phyloP scores from a whole-genome alignment of 2,797 vertebrate genomes.

The Chelon auratus region DNA sequence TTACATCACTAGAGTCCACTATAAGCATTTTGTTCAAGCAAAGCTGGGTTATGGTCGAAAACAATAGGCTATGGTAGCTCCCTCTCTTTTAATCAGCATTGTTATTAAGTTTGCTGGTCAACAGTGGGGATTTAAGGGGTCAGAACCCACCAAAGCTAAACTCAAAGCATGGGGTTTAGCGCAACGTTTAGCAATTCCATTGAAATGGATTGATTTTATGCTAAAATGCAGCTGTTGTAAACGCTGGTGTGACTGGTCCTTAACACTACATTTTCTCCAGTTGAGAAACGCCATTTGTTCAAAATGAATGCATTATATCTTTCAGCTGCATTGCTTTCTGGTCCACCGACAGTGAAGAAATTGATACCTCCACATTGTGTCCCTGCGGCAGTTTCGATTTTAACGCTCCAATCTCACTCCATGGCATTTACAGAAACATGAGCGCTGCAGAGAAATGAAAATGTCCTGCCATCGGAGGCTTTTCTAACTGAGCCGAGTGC shows the following conservation, averaged over 20 bases:
- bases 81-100: background rate
- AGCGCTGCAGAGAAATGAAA: conserved; percentile 8
- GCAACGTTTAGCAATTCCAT: background rate
- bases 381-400: conserved; percentile 4
- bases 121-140: background rate
- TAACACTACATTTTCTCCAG: background rate
- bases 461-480: conserved; percentile 11
- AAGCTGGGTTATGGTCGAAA: too few species aligned
- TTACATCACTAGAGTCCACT: too few species aligned
- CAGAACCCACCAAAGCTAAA: background rate
- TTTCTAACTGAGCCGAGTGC: background rate
- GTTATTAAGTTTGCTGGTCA: background rate
- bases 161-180: background rate
- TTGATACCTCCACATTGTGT: background rate
- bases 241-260: background rate
- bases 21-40: too few species aligned
- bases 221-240: background rate
- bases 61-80: too few species aligned
- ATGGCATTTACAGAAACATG: conserved; percentile 34
- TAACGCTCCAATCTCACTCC: conserved; percentile 27
- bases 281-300: conserved; percentile 22
- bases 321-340: conserved; percentile 38
- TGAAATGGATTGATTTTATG: background rate
- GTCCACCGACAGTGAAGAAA: conserved; percentile 26
- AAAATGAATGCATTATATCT: conserved; percentile 13